Base-by-base conservation (phyloP, 1,140 invertebrate species). In the Formica selysi region DNA sequence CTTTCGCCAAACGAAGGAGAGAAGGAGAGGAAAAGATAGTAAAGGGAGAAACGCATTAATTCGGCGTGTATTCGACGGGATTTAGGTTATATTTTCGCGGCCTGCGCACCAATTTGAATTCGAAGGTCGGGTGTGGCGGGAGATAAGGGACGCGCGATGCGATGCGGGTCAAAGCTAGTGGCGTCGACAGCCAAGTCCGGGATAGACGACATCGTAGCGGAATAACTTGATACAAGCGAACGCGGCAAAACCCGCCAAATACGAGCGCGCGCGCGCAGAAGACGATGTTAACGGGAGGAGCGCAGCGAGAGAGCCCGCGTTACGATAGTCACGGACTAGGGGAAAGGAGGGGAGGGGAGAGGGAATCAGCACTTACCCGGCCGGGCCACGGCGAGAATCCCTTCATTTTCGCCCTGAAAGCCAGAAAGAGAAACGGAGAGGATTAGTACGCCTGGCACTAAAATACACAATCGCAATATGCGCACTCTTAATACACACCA, bases 391-490 rank as follows among this genome's bases (percentile, higher is more conserved):
- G 97, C 85, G 98, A 97, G 95, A 98, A 99, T 92, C 98, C 98
- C 96, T 98, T 98, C 98, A 98, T 98, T 96, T 98, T 98, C 29
- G 98, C 98, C 98, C 98, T 98, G 96, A 93, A 97, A 97, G 94
- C 94, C 95, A 96, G 91, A 94, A 94, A 92, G 89, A 87, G 13
- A 86, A 48, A 38, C 38, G 22, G 1, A 13, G 29, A 16, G 16
- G 19, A 89, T 89, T 89, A 89, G 22, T 78, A 73, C 26, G 4
- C 38, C 3, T 7, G 1, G 0, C 22, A 26, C 51, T 10, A 16
- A 5, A 16, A 3, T 26, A 38, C 57, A 32, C 68, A 51, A 71
- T 29, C 48, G 41, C 22, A 19, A 3, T 59, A 44, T 7, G 26
- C 68, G 36, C 79, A 83, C 79, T 59, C 10, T 88, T 71, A 79